A percentile compares a stretch with the other conserved stretches of the same genome.
Evolutionary conservation across 2,113 vertebrate species (phyloP).

Genomic region (Lonchura striata): DNA sequence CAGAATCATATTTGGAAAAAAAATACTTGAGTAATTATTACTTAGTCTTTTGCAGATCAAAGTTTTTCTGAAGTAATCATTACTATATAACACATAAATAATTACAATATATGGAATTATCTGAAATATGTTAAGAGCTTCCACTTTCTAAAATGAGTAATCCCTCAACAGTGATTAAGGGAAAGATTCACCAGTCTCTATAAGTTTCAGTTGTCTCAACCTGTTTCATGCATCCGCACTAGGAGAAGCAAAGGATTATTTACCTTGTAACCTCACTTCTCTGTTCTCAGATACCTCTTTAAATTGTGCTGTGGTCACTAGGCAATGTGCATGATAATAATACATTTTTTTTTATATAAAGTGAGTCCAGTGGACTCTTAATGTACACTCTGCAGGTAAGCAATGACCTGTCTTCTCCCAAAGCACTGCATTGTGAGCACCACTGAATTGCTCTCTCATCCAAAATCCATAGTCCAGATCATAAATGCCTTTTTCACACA

Average conservation of each 20-base stretch:
- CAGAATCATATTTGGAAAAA: not conserved
- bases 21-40: not conserved
- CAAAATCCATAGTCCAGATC: not conserved
- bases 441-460: not conserved
- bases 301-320: not conserved
- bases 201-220: not conserved
- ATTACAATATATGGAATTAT: not conserved
- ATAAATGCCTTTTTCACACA: not conserved
- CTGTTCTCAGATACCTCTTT: not conserved
- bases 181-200: not conserved
- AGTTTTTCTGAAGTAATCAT: not conserved
- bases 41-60: not conserved
- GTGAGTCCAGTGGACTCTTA: not conserved
- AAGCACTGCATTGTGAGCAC: not conserved
- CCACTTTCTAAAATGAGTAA: not conserved
- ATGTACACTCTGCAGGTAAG: not conserved
- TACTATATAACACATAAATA: not conserved
- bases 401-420: not conserved
- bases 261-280: not conserved
- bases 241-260: not conserved
- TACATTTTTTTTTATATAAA: not conserved
- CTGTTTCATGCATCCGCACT: not conserved
- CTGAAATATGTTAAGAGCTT: not conserved
- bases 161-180: not conserved
- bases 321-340: not conserved